Percentiles rank a stretch among this genome's conserved stretches.
These are phyloP conservation scores for Crypturellus tataupa DNA, from an alignment of 2,797 vertebrate genomes.

Conservation along the genomic window DNA sequence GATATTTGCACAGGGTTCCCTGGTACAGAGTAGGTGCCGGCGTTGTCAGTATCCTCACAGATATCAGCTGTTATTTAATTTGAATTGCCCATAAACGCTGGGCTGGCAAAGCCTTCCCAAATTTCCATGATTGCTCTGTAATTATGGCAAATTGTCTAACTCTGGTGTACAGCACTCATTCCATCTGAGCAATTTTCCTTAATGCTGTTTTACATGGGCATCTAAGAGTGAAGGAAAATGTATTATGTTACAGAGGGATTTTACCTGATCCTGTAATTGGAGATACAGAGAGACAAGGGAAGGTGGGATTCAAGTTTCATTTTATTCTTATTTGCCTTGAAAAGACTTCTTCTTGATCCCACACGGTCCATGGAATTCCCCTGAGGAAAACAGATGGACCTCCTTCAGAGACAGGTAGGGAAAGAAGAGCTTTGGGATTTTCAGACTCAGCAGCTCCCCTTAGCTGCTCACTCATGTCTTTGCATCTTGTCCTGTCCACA, in stretches of 20 bases:
- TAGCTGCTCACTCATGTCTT: not conserved
- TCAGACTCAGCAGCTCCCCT: not conserved
- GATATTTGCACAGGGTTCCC: not conserved
- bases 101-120: not conserved
- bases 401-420: not conserved
- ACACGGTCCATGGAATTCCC: conserved; percentile 22
- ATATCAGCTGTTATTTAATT: not conserved
- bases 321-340: not conserved
- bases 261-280: not conserved
- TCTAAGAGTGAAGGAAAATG: not conserved
- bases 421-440: not conserved
- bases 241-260: conserved; percentile 10
- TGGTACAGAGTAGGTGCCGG: not conserved
- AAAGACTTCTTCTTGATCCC: not conserved
- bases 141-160: not conserved
- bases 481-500: not conserved
- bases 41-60: not conserved
- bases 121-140: not conserved
- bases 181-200: not conserved
- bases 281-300: not conserved
- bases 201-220: not conserved
- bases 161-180: not conserved
- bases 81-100: not conserved
- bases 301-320: not conserved
- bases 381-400: not conserved